A percentile compares a stretch with the other conserved stretches of the same genome.
Conservation (phyloP, 2,113 vertebrate species). For the Cygnus atratus region DNA sequence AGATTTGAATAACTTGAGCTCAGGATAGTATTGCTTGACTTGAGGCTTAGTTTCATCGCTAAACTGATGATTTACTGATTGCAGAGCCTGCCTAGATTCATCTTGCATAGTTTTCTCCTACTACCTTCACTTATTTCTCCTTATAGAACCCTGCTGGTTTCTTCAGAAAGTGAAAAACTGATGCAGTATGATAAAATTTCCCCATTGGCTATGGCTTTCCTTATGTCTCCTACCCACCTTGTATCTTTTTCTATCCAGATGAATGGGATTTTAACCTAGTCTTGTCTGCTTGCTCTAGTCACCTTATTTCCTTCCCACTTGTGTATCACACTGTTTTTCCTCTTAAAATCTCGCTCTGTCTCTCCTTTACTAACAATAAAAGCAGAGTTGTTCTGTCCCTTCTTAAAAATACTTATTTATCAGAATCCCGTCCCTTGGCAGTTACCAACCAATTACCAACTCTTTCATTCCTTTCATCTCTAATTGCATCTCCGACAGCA, state of each 20-base stretch:
- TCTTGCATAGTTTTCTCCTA: background rate
- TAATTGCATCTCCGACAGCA: background rate
- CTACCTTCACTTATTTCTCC: slow-evolving; percentile 1
- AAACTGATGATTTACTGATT: slow-evolving; percentile 1
- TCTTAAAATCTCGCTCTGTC: background rate
- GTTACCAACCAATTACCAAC: background rate
- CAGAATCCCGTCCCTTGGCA: background rate
- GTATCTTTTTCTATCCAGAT: background rate
- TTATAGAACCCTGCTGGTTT: background rate
- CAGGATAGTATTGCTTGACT: background rate
- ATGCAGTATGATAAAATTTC: background rate
- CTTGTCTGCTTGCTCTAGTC: background rate
- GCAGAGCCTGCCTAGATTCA: background rate
- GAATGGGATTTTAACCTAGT: background rate
- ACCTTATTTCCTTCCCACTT: background rate
- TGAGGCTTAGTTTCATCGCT: background rate
- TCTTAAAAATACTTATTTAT: background rate
- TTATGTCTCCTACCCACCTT: background rate
- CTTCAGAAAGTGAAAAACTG: background rate
- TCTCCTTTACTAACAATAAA: background rate
- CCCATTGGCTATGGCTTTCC: background rate
- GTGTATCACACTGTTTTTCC: background rate
- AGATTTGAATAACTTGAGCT: background rate
- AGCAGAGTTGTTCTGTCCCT: background rate
- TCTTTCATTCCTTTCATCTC: background rate